A percentile compares a stretch with the other conserved stretches of the same genome.
Evolutionary conservation across 2,797 vertebrate species (phyloP).

Genomic region (Garrulus glandarius): DNA sequence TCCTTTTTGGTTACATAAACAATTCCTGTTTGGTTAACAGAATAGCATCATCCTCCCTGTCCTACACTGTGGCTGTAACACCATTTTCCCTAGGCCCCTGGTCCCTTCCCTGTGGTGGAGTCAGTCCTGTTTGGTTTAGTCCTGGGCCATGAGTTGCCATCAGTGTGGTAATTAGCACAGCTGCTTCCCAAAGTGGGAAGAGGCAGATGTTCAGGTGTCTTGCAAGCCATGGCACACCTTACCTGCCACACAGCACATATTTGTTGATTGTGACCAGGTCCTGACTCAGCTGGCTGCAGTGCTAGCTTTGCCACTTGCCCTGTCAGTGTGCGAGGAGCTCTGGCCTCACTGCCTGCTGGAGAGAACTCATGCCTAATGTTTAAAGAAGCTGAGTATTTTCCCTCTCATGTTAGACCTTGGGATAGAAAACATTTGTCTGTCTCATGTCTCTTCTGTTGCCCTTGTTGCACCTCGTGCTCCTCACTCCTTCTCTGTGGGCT

Average conservation of each 20-base stretch:
- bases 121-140: background rate
- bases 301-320: background rate
- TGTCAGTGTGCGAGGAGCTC: fast-evolving
- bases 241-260: fast-evolving
- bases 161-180: background rate
- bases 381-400: background rate
- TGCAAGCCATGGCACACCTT: background rate
- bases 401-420: background rate
- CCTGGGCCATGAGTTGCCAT: background rate
- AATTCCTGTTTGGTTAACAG: background rate
- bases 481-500: background rate
- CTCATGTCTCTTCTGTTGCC: background rate
- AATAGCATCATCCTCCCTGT: background rate
- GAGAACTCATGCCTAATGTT: background rate
- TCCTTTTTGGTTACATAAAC: background rate
- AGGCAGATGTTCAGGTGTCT: background rate
- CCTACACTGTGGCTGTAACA: background rate
- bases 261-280: background rate
- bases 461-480: fast-evolving
- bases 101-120: fast-evolving
- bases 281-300: background rate
- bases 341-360: background rate
- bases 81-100: background rate
- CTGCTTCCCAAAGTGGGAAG: background rate
- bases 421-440: background rate